Base-by-base conservation (phyloP, 2,888 invertebrate genomes). In the Diachrysia chrysitis region DNA sequence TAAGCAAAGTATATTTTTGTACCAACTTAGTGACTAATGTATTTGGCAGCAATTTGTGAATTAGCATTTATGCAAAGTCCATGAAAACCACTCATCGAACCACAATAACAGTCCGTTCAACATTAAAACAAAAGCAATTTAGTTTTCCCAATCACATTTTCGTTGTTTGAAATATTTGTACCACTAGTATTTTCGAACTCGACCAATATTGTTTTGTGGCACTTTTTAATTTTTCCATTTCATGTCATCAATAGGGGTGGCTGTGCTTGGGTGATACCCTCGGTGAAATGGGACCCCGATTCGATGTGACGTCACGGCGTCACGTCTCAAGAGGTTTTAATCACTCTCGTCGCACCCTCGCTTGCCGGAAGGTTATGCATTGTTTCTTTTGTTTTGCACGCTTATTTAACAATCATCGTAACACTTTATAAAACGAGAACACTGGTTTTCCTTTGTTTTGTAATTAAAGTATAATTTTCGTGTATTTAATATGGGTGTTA, bases 221-320 rank as follows among this genome's bases (percentile, higher is more conserved):
- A 74, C 59, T 58, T 78, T 76, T 78, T 70, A 73, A 81, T 66
- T 82, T 83, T 72, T 53, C 32, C 75, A 74, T 74, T 70, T 73
- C 63, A 67, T 73, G 62, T 73, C 53, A 70, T 61, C 71, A 76
- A 58, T 89, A 93, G 91, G 78, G 84, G 87, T 68, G 85, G 89
- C 82, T 93, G 93, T 82, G 89, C 94, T 54, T 95, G 95, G 95
- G 89, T 92, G 76, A 94, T 95, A 80, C 94, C 94, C 71, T 87
- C 92, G 35, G 90, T 95, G 87, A 86, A 88, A 70, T 95, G 95
- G 95, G 90, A 95, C 79, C 92, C 92, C 53, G 89, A 88, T 75
- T 89, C 92, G 74, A 87, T 94, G 90, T 85, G 80, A 83, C 81
- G 74, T 75, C 81, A 67, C 67, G 46, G 58, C 55, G 65, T 66